Base-by-base conservation (phyloP, 2,797 vertebrate species). In the Enteromius paludinosus region DNA sequence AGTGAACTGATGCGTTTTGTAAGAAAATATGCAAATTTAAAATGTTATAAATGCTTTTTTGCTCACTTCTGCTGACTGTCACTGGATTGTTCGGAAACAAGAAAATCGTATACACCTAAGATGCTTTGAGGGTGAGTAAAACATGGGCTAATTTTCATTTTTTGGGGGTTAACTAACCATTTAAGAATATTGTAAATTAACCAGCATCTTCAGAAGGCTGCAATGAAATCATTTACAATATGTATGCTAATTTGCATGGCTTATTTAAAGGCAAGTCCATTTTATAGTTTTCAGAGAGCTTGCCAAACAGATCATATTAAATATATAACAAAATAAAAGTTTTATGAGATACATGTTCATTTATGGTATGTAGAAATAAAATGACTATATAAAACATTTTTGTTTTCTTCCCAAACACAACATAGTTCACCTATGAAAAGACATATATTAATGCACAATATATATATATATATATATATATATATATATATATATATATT, bases 331-430 rank as follows among this genome's bases (percentile, higher is more conserved):
- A 69, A 45, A 69, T 8, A 25, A 23, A 25, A 9, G 6, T 25
- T 43, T 15, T 25, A 69, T 69, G 38, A 25, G 38, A 17, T 8
- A 25, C 28, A 9, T 18, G 23, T 28, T 23, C 14, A 28, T 47
- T 47, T 28, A 47, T 18, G 14, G 8, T 47, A 47, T 70, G 14
- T 4, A 28, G 41, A 45, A 28, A 28, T 47, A 47, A 7, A 47
- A 8, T 17, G 33, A 33, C 33, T 33, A 3, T 0, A 25, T 25
- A 69, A 38, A n/a, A 64, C 1, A 0, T 0, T 18, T 28, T 8
- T 8, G 7, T 33, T 8, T 62, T 33, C n/a, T 18, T 9, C 28
- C 61, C 28, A 79, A 84, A 83, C 79, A 79, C 83, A 88, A 90
- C 86, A 79, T 89, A 88, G 15, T 61, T 61, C 23, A 10, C 20